phyloP scores from a whole-genome alignment of 2,113 vertebrate species.

The Merops nubicus region DNA sequence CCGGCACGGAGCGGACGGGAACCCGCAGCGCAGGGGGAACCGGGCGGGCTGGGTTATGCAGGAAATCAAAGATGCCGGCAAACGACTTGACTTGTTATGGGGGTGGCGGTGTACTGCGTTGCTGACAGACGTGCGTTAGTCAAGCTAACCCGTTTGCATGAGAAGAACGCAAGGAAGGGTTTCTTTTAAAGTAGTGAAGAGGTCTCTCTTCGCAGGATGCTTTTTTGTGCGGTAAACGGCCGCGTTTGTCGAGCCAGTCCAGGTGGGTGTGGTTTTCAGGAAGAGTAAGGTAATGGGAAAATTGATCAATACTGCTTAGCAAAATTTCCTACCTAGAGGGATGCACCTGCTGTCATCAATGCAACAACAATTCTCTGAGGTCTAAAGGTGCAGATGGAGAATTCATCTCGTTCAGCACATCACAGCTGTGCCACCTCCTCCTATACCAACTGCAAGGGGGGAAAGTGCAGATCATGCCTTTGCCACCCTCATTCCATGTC shows the following conservation, averaged over 20 bases:
- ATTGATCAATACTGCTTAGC: fast-evolving
- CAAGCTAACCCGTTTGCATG: fast-evolving
- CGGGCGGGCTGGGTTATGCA: fast-evolving
- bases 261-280: not conserved
- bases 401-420: fast-evolving
- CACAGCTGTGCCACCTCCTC: not conserved
- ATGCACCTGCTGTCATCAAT: fast-evolving
- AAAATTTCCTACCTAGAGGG: not conserved
- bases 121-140: not conserved
- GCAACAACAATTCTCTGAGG: not conserved
- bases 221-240: too few species aligned
- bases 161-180: not conserved
- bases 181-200: not conserved
- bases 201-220: fast-evolving
- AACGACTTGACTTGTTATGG: not conserved
- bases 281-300: not conserved
- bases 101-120: not conserved
- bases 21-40: not conserved
- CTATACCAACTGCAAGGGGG: not conserved
- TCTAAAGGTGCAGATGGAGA: not conserved
- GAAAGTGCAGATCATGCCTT: not conserved
- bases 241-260: fast-evolving
- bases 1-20: not conserved
- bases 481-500: fast-evolving
- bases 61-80: not conserved